These are phyloP conservation scores for Rissa tridactyla DNA, from an alignment of 2,113 vertebrate species.

Conservation along the genomic window DNA sequence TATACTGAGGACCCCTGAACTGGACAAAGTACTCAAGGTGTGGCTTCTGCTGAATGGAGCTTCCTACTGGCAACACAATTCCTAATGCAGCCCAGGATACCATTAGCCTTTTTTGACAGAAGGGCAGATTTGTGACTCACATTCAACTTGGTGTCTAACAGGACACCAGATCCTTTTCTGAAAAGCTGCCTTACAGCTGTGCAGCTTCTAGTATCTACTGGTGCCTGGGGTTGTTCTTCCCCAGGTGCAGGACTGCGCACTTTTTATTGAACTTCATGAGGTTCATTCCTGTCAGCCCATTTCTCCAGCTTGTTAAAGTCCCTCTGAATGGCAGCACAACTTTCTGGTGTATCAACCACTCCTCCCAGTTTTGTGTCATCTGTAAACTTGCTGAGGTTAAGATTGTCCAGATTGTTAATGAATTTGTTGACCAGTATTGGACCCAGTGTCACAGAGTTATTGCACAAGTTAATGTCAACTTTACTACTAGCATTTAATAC, in stretches of 20 bases:
- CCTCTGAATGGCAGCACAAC: background rate
- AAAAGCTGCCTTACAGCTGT: background rate
- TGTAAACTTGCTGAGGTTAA: background rate
- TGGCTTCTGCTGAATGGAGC: background rate
- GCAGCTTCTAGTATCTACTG: rapidly evolving
- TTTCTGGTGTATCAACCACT: background rate
- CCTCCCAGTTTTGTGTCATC: background rate
- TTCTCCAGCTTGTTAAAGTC: background rate
- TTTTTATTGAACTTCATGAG: background rate
- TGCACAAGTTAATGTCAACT: background rate
- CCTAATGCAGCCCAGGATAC: background rate
- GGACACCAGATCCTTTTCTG: background rate
- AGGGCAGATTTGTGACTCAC: background rate
- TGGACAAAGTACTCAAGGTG: background rate
- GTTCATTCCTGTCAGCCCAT: background rate
- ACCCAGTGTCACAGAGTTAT: background rate
- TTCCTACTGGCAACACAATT: background rate
- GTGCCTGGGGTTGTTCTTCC: background rate
- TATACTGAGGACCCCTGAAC: background rate
- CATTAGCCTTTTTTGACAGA: background rate
- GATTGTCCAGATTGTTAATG: background rate
- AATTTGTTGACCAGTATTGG: background rate
- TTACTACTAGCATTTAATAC: background rate
- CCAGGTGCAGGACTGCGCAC: background rate
- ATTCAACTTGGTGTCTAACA: background rate